A percentile compares a stretch with the other conserved stretches of the same genome.
Evolutionary conservation across 2,797 vertebrate genomes (phyloP).

Genomic region (Helicolenus hilgendorfi): DNA sequence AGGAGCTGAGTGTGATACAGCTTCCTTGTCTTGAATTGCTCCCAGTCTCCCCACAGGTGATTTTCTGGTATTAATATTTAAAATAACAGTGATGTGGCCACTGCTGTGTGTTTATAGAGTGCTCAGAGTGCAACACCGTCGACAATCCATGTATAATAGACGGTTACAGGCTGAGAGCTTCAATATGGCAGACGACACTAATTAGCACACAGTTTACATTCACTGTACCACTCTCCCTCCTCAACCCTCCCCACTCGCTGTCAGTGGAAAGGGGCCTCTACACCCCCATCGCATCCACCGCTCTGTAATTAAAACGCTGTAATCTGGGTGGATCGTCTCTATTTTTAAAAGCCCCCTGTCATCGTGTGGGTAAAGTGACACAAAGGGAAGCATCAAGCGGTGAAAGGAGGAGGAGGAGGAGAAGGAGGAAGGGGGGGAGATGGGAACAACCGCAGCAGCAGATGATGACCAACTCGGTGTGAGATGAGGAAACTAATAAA

Average conservation of each 20-base stretch:
- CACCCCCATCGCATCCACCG: conserved; percentile 77
- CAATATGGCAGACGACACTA: conserved; percentile 60
- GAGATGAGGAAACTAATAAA: conserved; percentile 63
- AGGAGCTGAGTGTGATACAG: neutral
- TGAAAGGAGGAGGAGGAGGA: conserved; percentile 19
- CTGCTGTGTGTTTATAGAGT: conserved; percentile 16
- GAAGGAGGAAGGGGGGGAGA: neutral
- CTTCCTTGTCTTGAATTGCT: neutral
- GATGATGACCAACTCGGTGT: conserved; percentile 69
- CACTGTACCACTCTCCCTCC: conserved; percentile 45
- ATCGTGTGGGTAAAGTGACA: conserved; percentile 79
- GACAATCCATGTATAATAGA: conserved; percentile 50
- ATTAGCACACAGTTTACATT: conserved; percentile 80
- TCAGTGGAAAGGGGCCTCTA: conserved; percentile 67
- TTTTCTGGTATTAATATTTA: conserved; percentile 27
- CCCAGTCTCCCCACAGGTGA: conserved; percentile 9
- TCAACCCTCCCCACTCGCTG: conserved; percentile 57
- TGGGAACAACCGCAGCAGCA: conserved; percentile 56
- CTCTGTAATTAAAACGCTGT: conserved; percentile 91
- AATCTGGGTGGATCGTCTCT: conserved; percentile 87
- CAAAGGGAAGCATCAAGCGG: conserved; percentile 68
- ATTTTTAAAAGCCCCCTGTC: conserved; percentile 87
- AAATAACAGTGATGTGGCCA: conserved; percentile 9
- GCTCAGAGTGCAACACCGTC: neutral
- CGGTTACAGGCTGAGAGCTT: conserved; percentile 36